A percentile compares a stretch with the other conserved stretches of the same genome.
phyloP scores from a whole-genome alignment of 2,888 invertebrate genomes.

The Coelopa pilipes region DNA sequence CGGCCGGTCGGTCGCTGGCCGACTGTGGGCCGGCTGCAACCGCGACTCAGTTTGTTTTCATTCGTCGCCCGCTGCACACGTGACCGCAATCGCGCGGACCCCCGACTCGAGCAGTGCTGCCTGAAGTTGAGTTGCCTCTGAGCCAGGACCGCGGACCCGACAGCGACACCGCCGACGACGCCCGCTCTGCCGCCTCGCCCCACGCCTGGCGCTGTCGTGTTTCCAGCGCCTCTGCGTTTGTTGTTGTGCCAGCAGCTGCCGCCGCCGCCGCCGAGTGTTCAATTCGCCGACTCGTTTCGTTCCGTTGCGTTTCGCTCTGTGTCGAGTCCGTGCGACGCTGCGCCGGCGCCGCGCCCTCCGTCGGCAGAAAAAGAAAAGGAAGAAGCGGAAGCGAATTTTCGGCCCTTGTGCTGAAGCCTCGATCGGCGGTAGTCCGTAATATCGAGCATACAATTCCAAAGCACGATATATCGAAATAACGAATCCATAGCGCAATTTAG shows the following conservation, averaged over 20 bases:
- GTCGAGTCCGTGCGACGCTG: background rate
- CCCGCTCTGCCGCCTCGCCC: too few relatives aligned
- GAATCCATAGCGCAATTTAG: too few relatives aligned
- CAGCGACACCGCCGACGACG: too few relatives aligned
- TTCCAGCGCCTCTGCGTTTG: background rate
- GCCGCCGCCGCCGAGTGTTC: background rate
- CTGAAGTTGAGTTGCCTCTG: conserved; percentile 8
- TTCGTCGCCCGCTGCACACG: conserved; percentile 61
- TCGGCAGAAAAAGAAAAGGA: background rate
- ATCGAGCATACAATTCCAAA: too few relatives aligned
- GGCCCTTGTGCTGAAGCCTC: background rate
- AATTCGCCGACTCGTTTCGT: too few relatives aligned
- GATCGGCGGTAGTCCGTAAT: too few relatives aligned
- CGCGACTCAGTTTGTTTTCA: conserved; percentile 60
- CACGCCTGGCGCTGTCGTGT: too few relatives aligned
- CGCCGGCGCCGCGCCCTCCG: conserved; percentile 4
- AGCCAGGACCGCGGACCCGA: too few relatives aligned
- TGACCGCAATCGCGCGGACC: conserved; percentile 44
- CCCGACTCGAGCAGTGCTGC: background rate
- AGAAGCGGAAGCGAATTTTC: background rate
- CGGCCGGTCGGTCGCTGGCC: conserved; percentile 33
- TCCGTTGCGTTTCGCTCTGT: too few relatives aligned
- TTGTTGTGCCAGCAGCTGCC: background rate
- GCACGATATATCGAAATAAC: too few relatives aligned
- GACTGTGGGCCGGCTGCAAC: conserved; percentile 26